Conservation (phyloP, 2,888 invertebrate genomes). For the Loripinus fragilis region DNA sequence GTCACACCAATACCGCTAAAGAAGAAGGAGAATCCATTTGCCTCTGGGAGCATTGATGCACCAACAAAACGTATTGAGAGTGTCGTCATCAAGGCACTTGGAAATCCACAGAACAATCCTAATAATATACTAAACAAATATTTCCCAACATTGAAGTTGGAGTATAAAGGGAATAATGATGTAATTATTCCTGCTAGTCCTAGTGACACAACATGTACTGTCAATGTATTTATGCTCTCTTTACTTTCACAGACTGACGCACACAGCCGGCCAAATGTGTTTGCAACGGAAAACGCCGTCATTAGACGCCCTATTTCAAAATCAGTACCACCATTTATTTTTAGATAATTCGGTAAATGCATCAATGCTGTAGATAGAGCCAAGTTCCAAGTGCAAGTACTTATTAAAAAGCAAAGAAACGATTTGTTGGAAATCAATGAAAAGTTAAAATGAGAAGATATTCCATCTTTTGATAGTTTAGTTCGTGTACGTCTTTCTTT, state of each 20-base stretch:
- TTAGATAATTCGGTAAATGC: slow-evolving; percentile 54
- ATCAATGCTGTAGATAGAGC: slow-evolving; percentile 38
- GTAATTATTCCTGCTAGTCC: slow-evolving; percentile 37
- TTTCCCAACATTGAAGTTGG: slow-evolving; percentile 19
- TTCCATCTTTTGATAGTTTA: not conserved
- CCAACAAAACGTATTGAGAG: slow-evolving; percentile 56
- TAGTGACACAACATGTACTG: slow-evolving; percentile 32
- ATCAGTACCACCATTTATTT: slow-evolving; percentile 32
- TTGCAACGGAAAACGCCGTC: slow-evolving; percentile 47
- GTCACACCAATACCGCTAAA: slow-evolving; percentile 56
- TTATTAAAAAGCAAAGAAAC: slow-evolving; percentile 46
- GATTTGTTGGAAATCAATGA: slow-evolving; percentile 35
- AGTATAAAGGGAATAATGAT: slow-evolving; percentile 47
- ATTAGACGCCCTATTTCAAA: slow-evolving; percentile 41
- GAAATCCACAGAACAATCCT: slow-evolving; percentile 54
- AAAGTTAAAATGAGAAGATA: slow-evolving; percentile 38
- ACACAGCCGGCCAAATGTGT: slow-evolving; percentile 40
- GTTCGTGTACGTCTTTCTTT: not conserved
- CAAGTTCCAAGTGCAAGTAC: slow-evolving; percentile 51
- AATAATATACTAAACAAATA: slow-evolving; percentile 46
- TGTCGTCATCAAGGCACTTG: slow-evolving; percentile 56
- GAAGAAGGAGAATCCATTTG: slow-evolving; percentile 55
- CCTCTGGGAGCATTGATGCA: slow-evolving; percentile 47
- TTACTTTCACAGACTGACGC: slow-evolving; percentile 43
- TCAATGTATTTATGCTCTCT: slow-evolving; percentile 22